Evolutionary conservation across 2,888 invertebrate genomes (phyloP).

Genomic region (Pandemis heparana): DNA sequence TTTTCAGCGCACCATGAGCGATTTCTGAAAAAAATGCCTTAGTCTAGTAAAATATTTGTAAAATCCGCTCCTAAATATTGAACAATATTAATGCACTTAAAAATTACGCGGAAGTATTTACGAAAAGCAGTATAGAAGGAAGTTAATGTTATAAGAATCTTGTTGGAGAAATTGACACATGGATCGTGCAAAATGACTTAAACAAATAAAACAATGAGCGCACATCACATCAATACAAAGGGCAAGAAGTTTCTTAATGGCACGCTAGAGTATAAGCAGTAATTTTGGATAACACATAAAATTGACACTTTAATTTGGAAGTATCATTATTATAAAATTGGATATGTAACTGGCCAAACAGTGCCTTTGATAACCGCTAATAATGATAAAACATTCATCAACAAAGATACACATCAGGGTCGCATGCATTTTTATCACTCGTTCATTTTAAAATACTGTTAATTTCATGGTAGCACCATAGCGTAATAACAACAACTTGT

Average conservation of each 20-base stretch:
- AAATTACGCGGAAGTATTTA: background rate
- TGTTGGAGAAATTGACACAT: background rate
- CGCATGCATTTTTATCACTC: background rate
- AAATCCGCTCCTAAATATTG: background rate
- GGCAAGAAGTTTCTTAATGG: constrained; percentile 11
- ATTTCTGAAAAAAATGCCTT: background rate
- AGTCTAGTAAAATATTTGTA: background rate
- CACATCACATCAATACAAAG: background rate
- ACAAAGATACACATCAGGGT: background rate
- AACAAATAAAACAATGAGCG: background rate
- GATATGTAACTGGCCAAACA: background rate
- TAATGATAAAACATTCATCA: background rate
- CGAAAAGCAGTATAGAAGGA: background rate
- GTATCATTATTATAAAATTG: background rate
- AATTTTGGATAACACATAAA: background rate
- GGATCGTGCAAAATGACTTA: background rate
- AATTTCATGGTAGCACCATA: background rate
- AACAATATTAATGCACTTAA: background rate
- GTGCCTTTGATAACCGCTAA: background rate
- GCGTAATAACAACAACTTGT: too few relatives aligned
- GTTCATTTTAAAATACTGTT: background rate
- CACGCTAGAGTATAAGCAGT: constrained; percentile 12
- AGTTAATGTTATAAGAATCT: background rate
- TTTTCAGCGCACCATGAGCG: background rate
- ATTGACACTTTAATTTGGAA: background rate